Evolutionary conservation across 2,888 invertebrate genomes (phyloP).

Genomic region (Heterodera filipjevi): DNA sequence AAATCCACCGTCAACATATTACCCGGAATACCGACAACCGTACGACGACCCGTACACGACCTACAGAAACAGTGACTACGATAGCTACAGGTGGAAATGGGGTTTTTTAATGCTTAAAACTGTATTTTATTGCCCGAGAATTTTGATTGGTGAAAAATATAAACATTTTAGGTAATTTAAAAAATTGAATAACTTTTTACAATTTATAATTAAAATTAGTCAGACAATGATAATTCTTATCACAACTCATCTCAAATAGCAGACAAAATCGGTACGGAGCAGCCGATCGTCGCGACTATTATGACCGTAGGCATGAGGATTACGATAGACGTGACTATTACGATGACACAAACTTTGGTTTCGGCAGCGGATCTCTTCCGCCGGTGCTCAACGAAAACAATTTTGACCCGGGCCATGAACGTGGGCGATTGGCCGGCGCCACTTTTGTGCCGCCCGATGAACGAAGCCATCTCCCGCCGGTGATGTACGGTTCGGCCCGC

Average conservation of each 20-base stretch:
- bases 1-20: not conserved
- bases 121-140: too few species aligned
- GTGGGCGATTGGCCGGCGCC: not conserved
- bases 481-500: not conserved
- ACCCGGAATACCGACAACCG: not conserved
- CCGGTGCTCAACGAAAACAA: not conserved
- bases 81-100: not conserved
- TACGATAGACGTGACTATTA: not conserved
- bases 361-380: not conserved
- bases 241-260: too few species aligned
- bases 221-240: too few species aligned
- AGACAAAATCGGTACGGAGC: not conserved
- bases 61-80: not conserved
- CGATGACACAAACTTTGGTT: not conserved
- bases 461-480: conserved; percentile 1
- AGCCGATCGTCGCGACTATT: not conserved
- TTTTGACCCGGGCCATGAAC: conserved; percentile 4
- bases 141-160: too few species aligned
- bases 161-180: too few species aligned
- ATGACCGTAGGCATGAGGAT: too few species aligned
- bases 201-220: too few species aligned
- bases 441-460: not conserved
- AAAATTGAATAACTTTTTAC: too few species aligned
- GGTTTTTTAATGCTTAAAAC: too few species aligned
- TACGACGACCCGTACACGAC: not conserved